A percentile compares a stretch with the other conserved stretches of the same genome.
Evolutionary conservation across 1,140 invertebrate species (phyloP).

Genomic region (Nebria ingens): DNA sequence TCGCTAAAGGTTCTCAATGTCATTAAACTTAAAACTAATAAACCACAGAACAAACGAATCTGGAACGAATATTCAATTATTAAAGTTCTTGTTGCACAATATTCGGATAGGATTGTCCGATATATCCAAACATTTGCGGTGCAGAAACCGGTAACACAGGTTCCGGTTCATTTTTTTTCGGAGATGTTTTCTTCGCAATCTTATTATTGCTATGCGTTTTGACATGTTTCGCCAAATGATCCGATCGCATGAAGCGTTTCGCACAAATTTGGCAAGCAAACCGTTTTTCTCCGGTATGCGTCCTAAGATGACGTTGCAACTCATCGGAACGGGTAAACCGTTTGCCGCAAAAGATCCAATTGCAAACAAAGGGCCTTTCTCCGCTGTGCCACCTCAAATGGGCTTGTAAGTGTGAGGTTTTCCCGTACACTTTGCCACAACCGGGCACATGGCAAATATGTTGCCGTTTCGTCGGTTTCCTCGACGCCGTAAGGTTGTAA

Average conservation of each 20-base stretch:
- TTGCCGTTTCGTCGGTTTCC: conserved; percentile 55
- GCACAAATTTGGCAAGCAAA: conserved; percentile 63
- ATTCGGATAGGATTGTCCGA: conserved; percentile 12
- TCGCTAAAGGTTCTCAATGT: too few species aligned
- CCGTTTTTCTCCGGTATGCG: conserved; percentile 74
- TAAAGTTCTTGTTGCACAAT: too few species aligned
- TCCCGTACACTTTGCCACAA: conserved; percentile 86
- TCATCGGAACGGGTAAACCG: conserved; percentile 83
- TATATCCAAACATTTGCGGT: background rate
- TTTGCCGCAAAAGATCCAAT: conserved; percentile 76
- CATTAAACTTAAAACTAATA: too few species aligned
- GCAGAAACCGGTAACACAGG: background rate
- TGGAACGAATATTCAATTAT: too few species aligned
- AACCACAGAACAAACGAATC: too few species aligned
- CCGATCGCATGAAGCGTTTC: conserved; percentile 73
- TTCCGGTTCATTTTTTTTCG: background rate
- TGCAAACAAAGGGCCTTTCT: conserved; percentile 64
- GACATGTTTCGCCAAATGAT: conserved; percentile 75
- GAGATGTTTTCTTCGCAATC: conserved; percentile 11
- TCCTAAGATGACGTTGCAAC: conserved; percentile 68
- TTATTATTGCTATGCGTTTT: conserved; percentile 60
- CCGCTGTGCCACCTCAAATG: conserved; percentile 79
- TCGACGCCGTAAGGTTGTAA: conserved; percentile 43
- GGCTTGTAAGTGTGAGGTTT: conserved; percentile 82
- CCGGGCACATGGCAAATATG: conserved; percentile 85